Percentiles rank a stretch among this genome's conserved stretches.
Evolutionary conservation across 2,113 vertebrate genomes (phyloP).

Genomic region (Willisornis vidua): DNA sequence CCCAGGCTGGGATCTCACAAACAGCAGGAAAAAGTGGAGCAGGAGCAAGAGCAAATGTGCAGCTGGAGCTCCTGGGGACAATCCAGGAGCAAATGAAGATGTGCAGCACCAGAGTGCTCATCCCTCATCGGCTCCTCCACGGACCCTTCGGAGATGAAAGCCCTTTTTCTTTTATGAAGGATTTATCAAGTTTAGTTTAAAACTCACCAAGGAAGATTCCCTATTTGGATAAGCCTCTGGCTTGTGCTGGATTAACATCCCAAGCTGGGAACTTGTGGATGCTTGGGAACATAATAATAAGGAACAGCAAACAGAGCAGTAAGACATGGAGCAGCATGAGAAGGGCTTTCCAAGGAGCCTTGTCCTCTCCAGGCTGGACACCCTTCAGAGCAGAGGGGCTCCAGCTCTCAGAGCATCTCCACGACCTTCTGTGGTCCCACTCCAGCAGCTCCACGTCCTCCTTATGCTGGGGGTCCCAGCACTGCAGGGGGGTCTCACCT

Average conservation of each 20-base stretch:
- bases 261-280: not conserved
- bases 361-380: not conserved
- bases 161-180: not conserved
- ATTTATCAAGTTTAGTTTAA: conserved; percentile 14
- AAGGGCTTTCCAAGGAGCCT: not conserved
- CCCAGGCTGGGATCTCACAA: not conserved
- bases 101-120: fast-evolving
- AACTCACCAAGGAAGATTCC: not conserved
- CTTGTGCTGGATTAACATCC: not conserved
- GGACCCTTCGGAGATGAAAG: not conserved
- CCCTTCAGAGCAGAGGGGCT: not conserved
- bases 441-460: not conserved
- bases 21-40: fast-evolving
- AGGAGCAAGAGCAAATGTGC: fast-evolving
- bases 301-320: not conserved
- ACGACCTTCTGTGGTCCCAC: not conserved
- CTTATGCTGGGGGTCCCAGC: not conserved
- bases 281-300: not conserved
- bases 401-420: not conserved
- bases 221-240: not conserved
- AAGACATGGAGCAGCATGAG: not conserved
- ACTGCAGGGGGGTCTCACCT: not conserved
- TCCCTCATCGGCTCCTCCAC: not conserved
- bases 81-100: not conserved
- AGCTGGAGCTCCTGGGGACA: not conserved